Base-by-base conservation (phyloP, 1,140 invertebrate species). In the Scaptomyza pallida region DNA sequence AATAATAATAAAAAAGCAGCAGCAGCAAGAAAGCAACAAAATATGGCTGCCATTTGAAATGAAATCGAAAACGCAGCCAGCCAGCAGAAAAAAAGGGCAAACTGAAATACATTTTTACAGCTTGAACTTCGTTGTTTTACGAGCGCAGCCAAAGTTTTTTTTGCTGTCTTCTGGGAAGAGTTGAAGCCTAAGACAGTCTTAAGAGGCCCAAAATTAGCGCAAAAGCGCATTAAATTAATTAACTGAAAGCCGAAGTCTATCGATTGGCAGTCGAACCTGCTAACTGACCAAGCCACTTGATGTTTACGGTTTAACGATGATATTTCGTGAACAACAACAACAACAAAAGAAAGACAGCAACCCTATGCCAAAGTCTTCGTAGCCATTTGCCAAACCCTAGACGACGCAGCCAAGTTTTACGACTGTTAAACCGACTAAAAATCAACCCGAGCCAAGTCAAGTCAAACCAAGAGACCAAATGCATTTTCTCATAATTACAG, bases 51-150 rank as follows among this genome's bases (percentile, higher is more conserved):
- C 76, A 86, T 85, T 85, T 85, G 80, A 85, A 85, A 80, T 78
- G 80, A 85, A 85, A 85, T 86, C 81, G 77, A 85, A 86, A 88
- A 73, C 73, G 67, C 75, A 85, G 73, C 74, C 5, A 37, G 12
- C 12, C 2, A 45, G 26, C 10, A n/a, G n/a, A n/a, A n/a, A 23
- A 54, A 40, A 44, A n/a, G 33, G 45, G 44, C 48, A 47, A 79
- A 62, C 73, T 65, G 61, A 86, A 86, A 77, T 77, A 86, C 73
- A 86, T 86, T 86, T 86, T 86, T 86, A 86, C 81, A 86, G 81
- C 81, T 86, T 85, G 47, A 77, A 86, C 1, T 86, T 26, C 6
- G 4, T 23, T 26, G 4, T 23, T 74, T 86, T 86, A 86, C 82
- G 81, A 86, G 77, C 80, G 61, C 56, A 47, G n/a, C 44, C 60